Base-by-base conservation (phyloP, 2,113 vertebrate genomes). In the Aix galericulata region DNA sequence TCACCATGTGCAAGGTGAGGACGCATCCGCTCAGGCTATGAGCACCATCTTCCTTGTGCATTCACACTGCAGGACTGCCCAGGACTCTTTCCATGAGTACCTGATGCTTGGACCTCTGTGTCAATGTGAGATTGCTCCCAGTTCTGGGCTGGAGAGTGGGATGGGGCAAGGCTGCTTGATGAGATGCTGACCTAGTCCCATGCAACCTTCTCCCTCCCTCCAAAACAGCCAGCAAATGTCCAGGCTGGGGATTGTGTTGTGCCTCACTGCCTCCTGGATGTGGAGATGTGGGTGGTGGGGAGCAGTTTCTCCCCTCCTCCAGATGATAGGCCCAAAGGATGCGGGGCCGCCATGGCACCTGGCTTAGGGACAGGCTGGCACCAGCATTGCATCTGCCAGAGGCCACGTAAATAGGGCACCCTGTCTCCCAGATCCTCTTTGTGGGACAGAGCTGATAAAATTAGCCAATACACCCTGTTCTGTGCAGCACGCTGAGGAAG, bases 371-470 rank as follows among this genome's bases (percentile, higher is more conserved):
- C 1, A 0, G 31, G n/a, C 69, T 27, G 60, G 42, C 1, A 3
- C 72, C 44, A 11, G 74, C 0, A 8, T 72, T 22, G 63, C 10
- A 4, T 21, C 87, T 68, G 75, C 46, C 0, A 1, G 66, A 73
- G 53, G 60, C 68, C 0, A 13, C 9, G 32, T 63, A 97, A 96
- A 27, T 94, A 92, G 95, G 93, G 60, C 82, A 71, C 59, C 56
- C 88, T 93, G 25, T n/a, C 55, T 92, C 86, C 22, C 82, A 69
- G 90, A 67, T 81, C 38, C 53, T 56, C 36, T 94, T 94, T 95
- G 88, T 94, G 95, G 93, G 66, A 48, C 87, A 85, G 52, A 88
- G 94, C 73, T 13, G 96, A 96, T 97, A 97, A 96, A 98, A 98
- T 98, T 98, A 98, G 97, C 92, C 7, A 8, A 80, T 83, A 82